Conservation (phyloP, 1,140 invertebrate genomes). For the Asobara japonica region DNA sequence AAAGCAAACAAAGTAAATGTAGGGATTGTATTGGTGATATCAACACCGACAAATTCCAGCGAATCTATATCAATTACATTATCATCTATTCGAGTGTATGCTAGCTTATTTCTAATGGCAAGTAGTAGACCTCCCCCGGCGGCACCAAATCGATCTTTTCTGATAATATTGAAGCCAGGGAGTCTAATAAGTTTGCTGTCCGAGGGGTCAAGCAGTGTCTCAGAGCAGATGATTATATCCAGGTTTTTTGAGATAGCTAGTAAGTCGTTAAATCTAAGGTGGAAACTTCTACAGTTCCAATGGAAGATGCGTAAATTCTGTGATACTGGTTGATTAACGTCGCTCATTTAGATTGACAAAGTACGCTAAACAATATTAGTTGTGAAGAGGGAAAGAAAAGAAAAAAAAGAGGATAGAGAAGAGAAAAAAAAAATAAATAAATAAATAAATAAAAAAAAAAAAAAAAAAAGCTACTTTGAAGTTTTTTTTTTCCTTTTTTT, state of each 20-base stretch:
- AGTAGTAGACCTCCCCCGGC: conserved; percentile 13
- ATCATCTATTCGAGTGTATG: conserved; percentile 8
- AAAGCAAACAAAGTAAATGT: background rate
- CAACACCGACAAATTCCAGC: conserved; percentile 18
- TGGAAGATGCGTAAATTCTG: no score
- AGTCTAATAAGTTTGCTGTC: background rate
- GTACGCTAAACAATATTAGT: no score
- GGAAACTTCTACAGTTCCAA: no score
- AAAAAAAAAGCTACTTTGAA: no score
- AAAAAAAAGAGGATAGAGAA: no score
- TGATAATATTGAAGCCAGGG: background rate
- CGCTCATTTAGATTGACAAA: no score
- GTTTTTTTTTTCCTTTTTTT: no score
- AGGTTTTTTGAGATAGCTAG: background rate
- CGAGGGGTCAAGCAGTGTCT: background rate
- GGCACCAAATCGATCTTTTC: background rate
- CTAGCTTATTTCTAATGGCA: conserved; percentile 4
- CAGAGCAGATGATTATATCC: background rate
- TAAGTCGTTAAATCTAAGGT: no score
- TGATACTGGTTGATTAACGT: no score
- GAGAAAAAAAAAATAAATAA: no score
- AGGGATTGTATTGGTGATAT: conserved; percentile 16
- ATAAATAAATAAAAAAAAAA: no score
- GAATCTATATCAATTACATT: background rate
- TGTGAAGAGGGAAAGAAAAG: no score